phyloP scores from a whole-genome alignment of 2,888 invertebrate species.

The Tridacna crocea region DNA sequence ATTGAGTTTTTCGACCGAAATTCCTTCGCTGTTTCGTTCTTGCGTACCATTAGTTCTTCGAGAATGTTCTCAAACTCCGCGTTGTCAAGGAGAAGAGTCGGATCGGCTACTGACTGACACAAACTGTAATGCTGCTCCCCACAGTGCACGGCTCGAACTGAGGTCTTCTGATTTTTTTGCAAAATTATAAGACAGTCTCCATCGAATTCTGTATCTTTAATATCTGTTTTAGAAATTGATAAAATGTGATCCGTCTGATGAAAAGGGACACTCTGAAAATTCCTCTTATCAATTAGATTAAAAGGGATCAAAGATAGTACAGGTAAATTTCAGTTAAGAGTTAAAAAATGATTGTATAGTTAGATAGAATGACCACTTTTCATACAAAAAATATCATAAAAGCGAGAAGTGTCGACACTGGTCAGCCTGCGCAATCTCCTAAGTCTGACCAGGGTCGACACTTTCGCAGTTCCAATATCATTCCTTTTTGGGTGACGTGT shows the following conservation, averaged over 20 bases:
- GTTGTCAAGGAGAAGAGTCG: background rate
- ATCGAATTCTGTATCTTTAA: background rate
- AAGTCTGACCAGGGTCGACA: too few species aligned
- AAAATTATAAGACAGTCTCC: conserved; percentile 7
- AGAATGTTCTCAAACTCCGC: conserved; percentile 10
- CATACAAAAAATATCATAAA: too few species aligned
- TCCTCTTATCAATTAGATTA: too few species aligned
- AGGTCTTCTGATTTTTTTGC: background rate
- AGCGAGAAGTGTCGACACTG: too few species aligned
- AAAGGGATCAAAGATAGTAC: too few species aligned
- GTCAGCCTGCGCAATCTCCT: too few species aligned
- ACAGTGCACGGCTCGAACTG: background rate
- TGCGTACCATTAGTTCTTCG: background rate
- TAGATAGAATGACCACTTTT: too few species aligned
- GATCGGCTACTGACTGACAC: conserved; percentile 9
- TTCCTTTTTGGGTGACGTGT: too few species aligned
- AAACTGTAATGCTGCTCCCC: background rate
- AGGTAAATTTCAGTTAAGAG: too few species aligned
- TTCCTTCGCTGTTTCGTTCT: conserved; percentile 16
- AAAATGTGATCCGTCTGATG: background rate
- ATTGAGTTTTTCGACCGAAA: conserved; percentile 9
- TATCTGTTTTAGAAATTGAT: background rate
- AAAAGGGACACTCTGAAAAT: background rate
- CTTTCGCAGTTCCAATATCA: too few species aligned
- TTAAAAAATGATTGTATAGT: too few species aligned